Evolutionary conservation across 2,113 vertebrate genomes (phyloP), one percentile per base, ranked within the genome.

Genomic region (Gopherus evgoodei): DNA sequence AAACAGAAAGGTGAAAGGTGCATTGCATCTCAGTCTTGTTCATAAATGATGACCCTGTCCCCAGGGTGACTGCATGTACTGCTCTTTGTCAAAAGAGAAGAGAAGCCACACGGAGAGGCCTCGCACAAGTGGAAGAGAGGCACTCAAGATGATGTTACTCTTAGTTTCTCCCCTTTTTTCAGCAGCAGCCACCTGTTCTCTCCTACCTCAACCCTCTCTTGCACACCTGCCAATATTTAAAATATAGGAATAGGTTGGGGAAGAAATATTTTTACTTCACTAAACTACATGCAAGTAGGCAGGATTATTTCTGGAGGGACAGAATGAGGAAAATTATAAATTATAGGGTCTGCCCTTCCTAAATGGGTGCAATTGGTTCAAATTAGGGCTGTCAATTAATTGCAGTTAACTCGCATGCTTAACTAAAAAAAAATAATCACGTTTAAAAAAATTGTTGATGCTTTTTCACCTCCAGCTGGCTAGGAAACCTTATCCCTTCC

Each of bases 1-100:
- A 31, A 57, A n/a, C 84, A 35, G 31, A 65, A 78, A 4, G 12
- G 29, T 19, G 24, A 62, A 72, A 29, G 50, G 0, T 13, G 8
- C 49, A 56, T 72, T 38, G 65, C 65, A 72, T 72, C 10, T 38
- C n/a, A 21, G 11, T 75, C 8, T 44, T 24, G 10, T 42, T 9
- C 31, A 65, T 65, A n/a, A 31, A n/a, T 65, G 14, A 65, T 65
- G 62, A 35, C 31, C 62, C 62, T 14, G 7, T 65, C 31, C 62
- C 62, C 31, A n/a, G 35, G 31, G 62, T 65, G 62, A 65, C 62
- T 0, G 42, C 2, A 6, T 29, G 16, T 29, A 2, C 5, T 54
- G 38, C 59, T 62, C n/a, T 10, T 4, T 5, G 9, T 47, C 44
- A 0, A 1, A 8, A 2, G 5, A 29, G n/a, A 7, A 29, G 81